Conservation (phyloP, 2,888 invertebrate genomes). For the Synergus japonicus region DNA sequence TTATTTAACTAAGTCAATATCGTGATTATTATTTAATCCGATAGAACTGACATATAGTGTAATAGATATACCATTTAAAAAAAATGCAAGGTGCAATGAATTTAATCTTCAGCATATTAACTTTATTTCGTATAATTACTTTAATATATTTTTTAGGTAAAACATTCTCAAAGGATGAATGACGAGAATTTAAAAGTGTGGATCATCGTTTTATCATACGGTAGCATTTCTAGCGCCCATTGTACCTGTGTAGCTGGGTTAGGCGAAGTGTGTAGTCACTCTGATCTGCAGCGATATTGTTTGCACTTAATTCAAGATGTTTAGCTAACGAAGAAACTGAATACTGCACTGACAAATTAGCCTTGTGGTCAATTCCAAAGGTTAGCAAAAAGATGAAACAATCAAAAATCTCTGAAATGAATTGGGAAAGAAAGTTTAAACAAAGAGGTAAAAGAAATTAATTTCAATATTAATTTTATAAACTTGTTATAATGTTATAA, state of each 20-base stretch:
- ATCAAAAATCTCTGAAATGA: neutral
- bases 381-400: neutral
- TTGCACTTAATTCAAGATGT: neutral
- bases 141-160: neutral
- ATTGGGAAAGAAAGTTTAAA: neutral
- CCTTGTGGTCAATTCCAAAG: slow-evolving; percentile 23
- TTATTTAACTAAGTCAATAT: too few species aligned
- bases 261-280: slow-evolving; percentile 24
- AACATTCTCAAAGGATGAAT: slow-evolving; percentile 4
- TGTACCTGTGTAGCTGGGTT: too few species aligned
- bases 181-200: neutral
- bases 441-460: neutral
- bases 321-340: neutral
- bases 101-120: too few species aligned
- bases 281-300: slow-evolving; percentile 6
- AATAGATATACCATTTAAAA: too few species aligned
- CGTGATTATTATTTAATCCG: too few species aligned
- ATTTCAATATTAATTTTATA: neutral
- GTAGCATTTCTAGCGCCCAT: too few species aligned
- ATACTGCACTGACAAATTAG: slow-evolving; percentile 14
- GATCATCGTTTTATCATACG: neutral
- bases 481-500: neutral
- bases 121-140: too few species aligned
- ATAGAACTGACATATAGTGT: too few species aligned
- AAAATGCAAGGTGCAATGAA: too few species aligned